These are phyloP conservation scores for Goniozus legneri DNA, from an alignment of 1,140 invertebrate species.

Conservation along the genomic window DNA sequence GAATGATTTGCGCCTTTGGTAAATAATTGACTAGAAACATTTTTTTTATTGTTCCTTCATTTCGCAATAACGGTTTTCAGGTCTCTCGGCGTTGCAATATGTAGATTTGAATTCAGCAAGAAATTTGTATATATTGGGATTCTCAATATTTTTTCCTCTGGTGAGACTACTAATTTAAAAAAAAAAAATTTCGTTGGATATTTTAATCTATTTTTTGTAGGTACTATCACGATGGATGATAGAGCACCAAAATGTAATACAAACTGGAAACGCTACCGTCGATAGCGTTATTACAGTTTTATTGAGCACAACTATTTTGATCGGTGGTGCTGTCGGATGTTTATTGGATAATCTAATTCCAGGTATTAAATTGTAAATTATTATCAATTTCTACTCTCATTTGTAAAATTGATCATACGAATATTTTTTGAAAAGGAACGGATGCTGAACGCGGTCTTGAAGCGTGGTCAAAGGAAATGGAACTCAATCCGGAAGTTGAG, in stretches of 20 bases:
- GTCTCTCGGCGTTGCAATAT: constrained; percentile 77
- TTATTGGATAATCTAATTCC: constrained; percentile 83
- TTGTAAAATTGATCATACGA: neutral
- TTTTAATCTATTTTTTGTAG: constrained; percentile 26
- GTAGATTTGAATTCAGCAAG: constrained; percentile 77
- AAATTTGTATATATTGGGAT: constrained; percentile 85
- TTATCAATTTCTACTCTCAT: neutral
- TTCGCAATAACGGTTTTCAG: constrained; percentile 48
- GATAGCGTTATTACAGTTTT: constrained; percentile 77
- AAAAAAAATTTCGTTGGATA: neutral
- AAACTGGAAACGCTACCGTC: constrained; percentile 66
- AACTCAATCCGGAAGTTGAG: constrained; percentile 50
- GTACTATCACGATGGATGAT: constrained; percentile 76
- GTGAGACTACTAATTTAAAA: constrained; percentile 41
- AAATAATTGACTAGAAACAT: constrained; percentile 13
- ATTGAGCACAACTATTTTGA: constrained; percentile 79
- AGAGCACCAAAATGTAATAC: constrained; percentile 61
- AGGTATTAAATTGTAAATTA: constrained; percentile 56
- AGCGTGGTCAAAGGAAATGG: constrained; percentile 70
- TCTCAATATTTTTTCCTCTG: constrained; percentile 81
- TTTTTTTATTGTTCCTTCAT: neutral
- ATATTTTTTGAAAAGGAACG: constrained; percentile 55
- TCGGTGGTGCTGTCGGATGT: constrained; percentile 76
- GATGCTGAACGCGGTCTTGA: constrained; percentile 65
- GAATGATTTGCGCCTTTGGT: constrained; percentile 80